Base-by-base conservation (phyloP, 2,113 vertebrate species). In the Orthonyx spaldingii region DNA sequence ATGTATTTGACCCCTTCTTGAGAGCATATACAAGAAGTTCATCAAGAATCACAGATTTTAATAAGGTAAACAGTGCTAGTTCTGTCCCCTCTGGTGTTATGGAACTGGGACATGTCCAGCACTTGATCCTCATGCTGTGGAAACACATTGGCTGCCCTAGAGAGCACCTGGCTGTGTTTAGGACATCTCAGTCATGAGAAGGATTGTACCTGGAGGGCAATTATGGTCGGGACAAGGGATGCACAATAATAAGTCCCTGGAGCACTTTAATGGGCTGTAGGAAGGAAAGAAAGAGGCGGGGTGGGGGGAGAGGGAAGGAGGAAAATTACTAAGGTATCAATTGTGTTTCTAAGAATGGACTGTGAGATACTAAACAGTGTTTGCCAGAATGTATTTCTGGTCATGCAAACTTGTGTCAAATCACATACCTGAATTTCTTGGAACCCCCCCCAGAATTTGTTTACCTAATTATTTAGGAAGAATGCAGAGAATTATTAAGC, bases 201-300 rank as follows among this genome's bases (percentile, higher is more conserved):
- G 93, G 97, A 94, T 96, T 97, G 98, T 98, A 98, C 98, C 98
- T 98, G 96, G 98, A 98, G 98, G 98, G 98, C 98, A 98, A 93
- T 98, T 98, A 98, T 89, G 97, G 96, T 96, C 98, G 97, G 98
- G 98, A 98, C 97, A 97, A 97, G 98, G 98, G 98, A 98, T 97
- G 96, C 96, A 94, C 97, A 95, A 87, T 98, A 97, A 97, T 97
- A 98, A 98, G 98, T 98, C 98, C 98, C 97, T 93, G 91, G 96
- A 96, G 98, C 96, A 96, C 97, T 97, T 97, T 97, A 97, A 98
- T 97, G 98, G 98, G 97, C 97, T 98, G 84, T 96, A 94, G 97
- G 96, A 97, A 98, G 97, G 97, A 96, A 97, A 30, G 39, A 96
- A 97, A 17, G n/a, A n/a, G n/a, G n/a, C n/a, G 13, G 1, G 5